Evolutionary conservation across 2,113 vertebrate genomes (phyloP).

Genomic region (Martes martes): DNA sequence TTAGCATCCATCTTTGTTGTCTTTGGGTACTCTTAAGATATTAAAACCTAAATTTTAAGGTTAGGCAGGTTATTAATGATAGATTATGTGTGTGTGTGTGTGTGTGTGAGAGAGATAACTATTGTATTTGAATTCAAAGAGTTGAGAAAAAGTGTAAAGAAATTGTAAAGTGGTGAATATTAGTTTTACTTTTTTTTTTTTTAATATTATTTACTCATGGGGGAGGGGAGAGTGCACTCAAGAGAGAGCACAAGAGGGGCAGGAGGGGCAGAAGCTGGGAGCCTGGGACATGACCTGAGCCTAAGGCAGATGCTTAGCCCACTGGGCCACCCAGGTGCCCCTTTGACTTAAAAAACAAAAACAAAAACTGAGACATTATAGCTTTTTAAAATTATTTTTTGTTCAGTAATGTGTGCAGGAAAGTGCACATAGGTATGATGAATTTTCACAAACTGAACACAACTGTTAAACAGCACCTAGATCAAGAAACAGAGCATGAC

Average conservation of each 20-base stretch:
- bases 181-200: not conserved
- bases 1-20: not conserved
- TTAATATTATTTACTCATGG: not conserved
- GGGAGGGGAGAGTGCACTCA: not conserved
- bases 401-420: conserved; percentile 8
- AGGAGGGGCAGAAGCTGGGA: not conserved
- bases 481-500: not conserved
- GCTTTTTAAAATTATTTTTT: not conserved
- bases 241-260: not conserved
- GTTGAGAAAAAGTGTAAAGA: not conserved
- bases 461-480: not conserved
- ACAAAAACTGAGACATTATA: not conserved
- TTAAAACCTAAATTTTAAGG: not conserved
- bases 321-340: not conserved
- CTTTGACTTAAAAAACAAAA: not conserved
- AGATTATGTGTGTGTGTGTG: not conserved
- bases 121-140: not conserved
- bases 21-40: not conserved
- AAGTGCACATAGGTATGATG: not conserved
- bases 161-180: not conserved
- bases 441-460: not conserved
- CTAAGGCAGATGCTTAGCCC: not conserved
- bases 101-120: not conserved
- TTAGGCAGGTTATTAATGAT: not conserved
- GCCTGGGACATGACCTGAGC: not conserved